Evolutionary conservation across 1,140 invertebrate species (phyloP), one percentile per base, ranked within the genome.

Genomic region (Drosophila kikkawai): DNA sequence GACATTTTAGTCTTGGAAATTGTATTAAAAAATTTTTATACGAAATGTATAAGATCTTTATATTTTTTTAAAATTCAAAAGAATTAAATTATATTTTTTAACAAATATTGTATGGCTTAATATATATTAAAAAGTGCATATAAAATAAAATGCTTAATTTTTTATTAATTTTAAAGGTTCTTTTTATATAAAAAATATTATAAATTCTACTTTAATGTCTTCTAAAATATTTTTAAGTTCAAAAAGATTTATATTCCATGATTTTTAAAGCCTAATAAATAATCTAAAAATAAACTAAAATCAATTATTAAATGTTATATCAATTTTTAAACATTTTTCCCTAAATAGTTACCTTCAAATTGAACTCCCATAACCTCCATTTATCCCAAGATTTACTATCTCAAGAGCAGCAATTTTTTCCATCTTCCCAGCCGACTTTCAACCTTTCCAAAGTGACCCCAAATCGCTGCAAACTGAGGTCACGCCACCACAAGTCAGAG

Each of bases 401-500:
- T 67, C 13, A 22, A 37, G 15, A 13, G 13, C 41, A 9, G 26
- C 17, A 19, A 34, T 56, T 55, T 34, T 34, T 65, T 11, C 63
- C 29, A 44, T 44, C 48, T 56, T 69, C 48, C 32, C 39, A 60
- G 32, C 34, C 53, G 58, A 59, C 69, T 73, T 73, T 73, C 53
- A 74, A 74, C 70, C 55, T 73, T 73, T 74, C 70, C 53, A 73
- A 73, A 41, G 6, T 41, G 70, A 42, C 70, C 55, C 17, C 56
- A 73, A 73, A 51, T 37, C 53, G 32, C 37, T 7, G 17, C 29
- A 26, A 60, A 13, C 37, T 26, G 70, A 73, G 70, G 70, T 74
- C 68, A 50, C 11, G 29, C 50, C 29, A 17, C 50, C n/a, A 32
- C 58, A 71, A 59, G 44, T 37, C 66, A 22, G 44, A 29, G 61